phyloP scores from a whole-genome alignment of 2,797 vertebrate species.

The Botia kubotai region DNA sequence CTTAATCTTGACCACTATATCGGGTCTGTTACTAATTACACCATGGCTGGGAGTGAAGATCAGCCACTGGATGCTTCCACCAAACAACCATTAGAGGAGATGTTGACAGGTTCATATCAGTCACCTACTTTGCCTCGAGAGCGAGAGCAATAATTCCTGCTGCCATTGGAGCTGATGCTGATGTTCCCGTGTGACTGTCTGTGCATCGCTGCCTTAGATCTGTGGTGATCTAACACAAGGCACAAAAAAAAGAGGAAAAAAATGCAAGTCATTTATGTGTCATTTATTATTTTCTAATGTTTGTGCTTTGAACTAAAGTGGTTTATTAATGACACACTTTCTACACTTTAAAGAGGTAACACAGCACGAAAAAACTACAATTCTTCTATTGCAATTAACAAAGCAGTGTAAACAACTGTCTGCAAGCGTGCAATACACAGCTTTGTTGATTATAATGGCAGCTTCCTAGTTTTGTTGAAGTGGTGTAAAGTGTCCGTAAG shows the following conservation, averaged over 20 bases:
- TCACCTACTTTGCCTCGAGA: conserved; percentile 97
- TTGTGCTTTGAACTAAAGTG: background rate
- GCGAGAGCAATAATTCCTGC: conserved; percentile 96
- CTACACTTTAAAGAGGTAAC: background rate
- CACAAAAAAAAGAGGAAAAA: background rate
- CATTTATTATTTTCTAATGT: too few relatives aligned
- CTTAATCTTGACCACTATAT: background rate
- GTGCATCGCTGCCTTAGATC: conserved; percentile 97
- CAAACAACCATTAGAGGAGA: too few relatives aligned
- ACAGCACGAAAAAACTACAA: background rate
- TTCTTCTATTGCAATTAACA: too few relatives aligned
- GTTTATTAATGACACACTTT: background rate
- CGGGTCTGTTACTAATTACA: background rate
- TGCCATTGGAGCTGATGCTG: conserved; percentile 97
- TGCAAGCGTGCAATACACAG: background rate
- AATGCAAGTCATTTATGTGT: too few relatives aligned
- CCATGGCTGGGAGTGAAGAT: background rate
- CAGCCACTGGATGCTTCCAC: background rate
- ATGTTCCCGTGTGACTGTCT: conserved; percentile 98
- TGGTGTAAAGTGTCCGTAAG: background rate
- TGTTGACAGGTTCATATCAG: background rate
- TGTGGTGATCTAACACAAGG: conserved; percentile 88
- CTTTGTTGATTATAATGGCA: background rate
- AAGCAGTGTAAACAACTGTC: background rate
- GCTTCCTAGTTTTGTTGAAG: background rate